phyloP scores from a whole-genome alignment of 2,113 vertebrate genomes.

The Paracanthobrama guichenoti region DNA sequence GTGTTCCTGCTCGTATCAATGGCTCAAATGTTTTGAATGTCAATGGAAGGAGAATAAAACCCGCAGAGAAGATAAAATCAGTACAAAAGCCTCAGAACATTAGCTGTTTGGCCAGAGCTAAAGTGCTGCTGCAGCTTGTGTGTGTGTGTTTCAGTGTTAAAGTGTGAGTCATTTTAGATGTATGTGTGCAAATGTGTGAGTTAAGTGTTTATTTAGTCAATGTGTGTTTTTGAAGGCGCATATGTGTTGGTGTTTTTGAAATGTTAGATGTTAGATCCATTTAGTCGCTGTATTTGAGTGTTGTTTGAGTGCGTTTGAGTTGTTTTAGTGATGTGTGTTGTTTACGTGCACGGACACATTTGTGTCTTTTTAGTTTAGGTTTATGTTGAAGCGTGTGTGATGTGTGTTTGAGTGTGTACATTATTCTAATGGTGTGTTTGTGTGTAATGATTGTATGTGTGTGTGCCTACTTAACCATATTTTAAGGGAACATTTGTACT shows the following conservation, averaged over 20 bases:
- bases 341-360: background rate
- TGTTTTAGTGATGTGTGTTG: background rate
- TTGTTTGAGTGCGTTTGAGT: background rate
- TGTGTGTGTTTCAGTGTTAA: background rate
- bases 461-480: background rate
- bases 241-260: conserved; percentile 31
- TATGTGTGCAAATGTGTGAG: conserved; percentile 47
- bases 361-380: background rate
- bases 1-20: conserved; percentile 54
- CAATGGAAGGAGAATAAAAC: conserved; percentile 73
- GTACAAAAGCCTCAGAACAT: conserved; percentile 71
- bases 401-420: background rate
- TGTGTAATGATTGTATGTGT: background rate
- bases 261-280: background rate
- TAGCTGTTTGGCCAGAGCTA: conserved; percentile 56
- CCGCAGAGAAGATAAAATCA: conserved; percentile 76
- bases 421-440: background rate
- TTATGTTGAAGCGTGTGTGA: background rate
- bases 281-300: background rate
- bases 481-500: background rate
- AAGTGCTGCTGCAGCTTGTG: conserved; percentile 50
- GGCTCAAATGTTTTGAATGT: conserved; percentile 74
- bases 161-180: conserved; percentile 53
- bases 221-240: conserved; percentile 5
- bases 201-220: background rate